These are phyloP conservation scores for Aphelinus atriplicis DNA, from an alignment of 1,140 invertebrate genomes.

Conservation along the genomic window DNA sequence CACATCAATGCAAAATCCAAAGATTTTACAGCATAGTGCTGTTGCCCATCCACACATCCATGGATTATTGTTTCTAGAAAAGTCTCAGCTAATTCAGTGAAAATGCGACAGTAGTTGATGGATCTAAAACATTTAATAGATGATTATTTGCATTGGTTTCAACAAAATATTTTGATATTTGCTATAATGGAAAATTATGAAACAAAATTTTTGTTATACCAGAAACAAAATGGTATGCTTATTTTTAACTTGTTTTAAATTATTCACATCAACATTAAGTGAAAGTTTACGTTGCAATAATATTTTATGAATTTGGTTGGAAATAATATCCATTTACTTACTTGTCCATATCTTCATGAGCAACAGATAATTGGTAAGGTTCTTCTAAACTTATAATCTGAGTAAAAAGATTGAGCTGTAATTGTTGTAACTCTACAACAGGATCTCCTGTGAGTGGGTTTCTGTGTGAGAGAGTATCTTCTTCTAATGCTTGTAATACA, in stretches of 20 bases:
- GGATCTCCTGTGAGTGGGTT: slow-evolving; percentile 61
- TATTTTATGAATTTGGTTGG: neutral
- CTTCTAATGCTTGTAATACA: slow-evolving; percentile 82
- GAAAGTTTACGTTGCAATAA: too few relatives aligned
- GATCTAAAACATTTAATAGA: slow-evolving; percentile 69
- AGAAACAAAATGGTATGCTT: neutral
- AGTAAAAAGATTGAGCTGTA: slow-evolving; percentile 66
- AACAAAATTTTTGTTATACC: too few relatives aligned
- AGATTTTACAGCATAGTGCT: slow-evolving; percentile 85
- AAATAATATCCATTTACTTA: slow-evolving; percentile 43
- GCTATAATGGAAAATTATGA: too few relatives aligned
- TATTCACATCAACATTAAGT: too few relatives aligned
- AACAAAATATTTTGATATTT: neutral
- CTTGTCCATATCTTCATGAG: slow-evolving; percentile 90
- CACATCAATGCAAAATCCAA: slow-evolving; percentile 91
- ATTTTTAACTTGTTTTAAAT: neutral
- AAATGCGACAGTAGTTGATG: slow-evolving; percentile 93
- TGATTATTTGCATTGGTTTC: slow-evolving; percentile 26
- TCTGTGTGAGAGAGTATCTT: slow-evolving; percentile 72
- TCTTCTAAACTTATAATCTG: slow-evolving; percentile 84
- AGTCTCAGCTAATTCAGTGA: slow-evolving; percentile 90
- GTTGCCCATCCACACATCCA: slow-evolving; percentile 58
- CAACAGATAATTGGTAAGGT: slow-evolving; percentile 90
- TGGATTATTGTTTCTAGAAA: slow-evolving; percentile 85
- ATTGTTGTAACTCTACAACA: slow-evolving; percentile 73